phyloP scores from a whole-genome alignment of 2,797 vertebrate species.

The Phrynocephalus forsythii region DNA sequence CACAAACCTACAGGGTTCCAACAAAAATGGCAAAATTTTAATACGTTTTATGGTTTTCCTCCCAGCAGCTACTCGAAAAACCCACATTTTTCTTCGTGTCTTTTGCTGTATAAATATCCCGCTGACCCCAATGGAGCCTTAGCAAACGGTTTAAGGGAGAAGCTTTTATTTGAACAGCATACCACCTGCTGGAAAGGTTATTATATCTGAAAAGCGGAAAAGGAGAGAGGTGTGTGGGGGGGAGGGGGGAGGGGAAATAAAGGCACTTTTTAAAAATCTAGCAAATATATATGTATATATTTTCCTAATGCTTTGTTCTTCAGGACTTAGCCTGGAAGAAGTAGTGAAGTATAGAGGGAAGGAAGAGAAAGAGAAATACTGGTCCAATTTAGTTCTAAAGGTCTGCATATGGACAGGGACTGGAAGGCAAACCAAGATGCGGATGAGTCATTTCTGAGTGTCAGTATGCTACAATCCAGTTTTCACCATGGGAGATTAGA shows the following conservation, averaged over 20 bases:
- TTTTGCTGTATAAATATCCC: slow-evolving; percentile 59
- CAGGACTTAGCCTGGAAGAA: slow-evolving; percentile 42
- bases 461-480: not conserved
- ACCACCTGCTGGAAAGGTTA: slow-evolving; percentile 61
- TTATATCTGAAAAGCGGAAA: slow-evolving; percentile 57
- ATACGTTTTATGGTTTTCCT: slow-evolving; percentile 44
- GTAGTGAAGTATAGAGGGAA: not conserved
- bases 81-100: slow-evolving; percentile 60
- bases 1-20: not conserved
- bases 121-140: slow-evolving; percentile 57
- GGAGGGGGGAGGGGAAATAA: not conserved
- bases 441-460: not conserved
- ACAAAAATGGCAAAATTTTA: slow-evolving; percentile 43
- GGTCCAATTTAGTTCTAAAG: slow-evolving; percentile 63
- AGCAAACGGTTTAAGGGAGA: slow-evolving; percentile 59
- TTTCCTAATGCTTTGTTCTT: slow-evolving; percentile 43
- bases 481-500: not conserved
- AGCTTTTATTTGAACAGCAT: slow-evolving; percentile 63
- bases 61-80: slow-evolving; percentile 66
- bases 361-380: slow-evolving; percentile 55
- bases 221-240: not conserved
- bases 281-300: slow-evolving; percentile 53
- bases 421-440: slow-evolving; percentile 44
- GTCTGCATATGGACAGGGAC: slow-evolving; percentile 57
- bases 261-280: slow-evolving; percentile 45